Base-by-base conservation (phyloP, 2,888 invertebrate genomes). In the Ariolimax columbianus region DNA sequence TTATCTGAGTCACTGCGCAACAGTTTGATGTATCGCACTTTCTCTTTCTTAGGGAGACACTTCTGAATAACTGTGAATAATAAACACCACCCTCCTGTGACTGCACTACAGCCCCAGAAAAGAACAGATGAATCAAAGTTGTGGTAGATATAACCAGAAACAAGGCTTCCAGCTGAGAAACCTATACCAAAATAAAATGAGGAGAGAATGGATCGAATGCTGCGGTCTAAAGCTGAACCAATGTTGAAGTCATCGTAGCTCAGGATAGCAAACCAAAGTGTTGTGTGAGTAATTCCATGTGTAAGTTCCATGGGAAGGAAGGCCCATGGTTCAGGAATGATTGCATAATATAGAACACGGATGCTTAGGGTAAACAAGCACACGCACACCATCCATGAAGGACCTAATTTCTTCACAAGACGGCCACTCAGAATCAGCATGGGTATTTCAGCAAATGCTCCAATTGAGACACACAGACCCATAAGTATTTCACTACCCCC, bases 171-270 rank as follows among this genome's bases (percentile, higher is more conserved):
- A 14, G 86, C 77, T 7, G 90, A 90, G 78, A 92, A 91, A 3
- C 93, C 93, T n/a, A 93, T 77, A 36, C 92, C 93, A 84, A 91
- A 91, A 86, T 93, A 92, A 26, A 92, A 86, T 11, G 91, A 90
- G 0, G 91, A 91, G 59, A 93, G 83, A 17, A 93, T 89, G 51
- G 91, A 91, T 3, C 91, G 86, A 33, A 93, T 91, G 82, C 92
- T 92, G 73, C 93, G 89, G 81, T 92, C 92, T 9, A 92, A 88
- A 0, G 91, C 89, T 30, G 91, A 89, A 47, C 90, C 91, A n/a
- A 90, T 83, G 75, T 91, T 91, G 83, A 92, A 92, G 43, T 91
- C 89, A 26, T 90, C 89, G 75, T 91, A 91, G 81, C 91, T 91
- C 11, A 92, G 88, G 11, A 92, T 88, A 11, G 92, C 92, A 88